A percentile compares a stretch with the other conserved stretches of the same genome.
Conservation (phyloP, 2,888 invertebrate species). For the Lamproptera curius region DNA sequence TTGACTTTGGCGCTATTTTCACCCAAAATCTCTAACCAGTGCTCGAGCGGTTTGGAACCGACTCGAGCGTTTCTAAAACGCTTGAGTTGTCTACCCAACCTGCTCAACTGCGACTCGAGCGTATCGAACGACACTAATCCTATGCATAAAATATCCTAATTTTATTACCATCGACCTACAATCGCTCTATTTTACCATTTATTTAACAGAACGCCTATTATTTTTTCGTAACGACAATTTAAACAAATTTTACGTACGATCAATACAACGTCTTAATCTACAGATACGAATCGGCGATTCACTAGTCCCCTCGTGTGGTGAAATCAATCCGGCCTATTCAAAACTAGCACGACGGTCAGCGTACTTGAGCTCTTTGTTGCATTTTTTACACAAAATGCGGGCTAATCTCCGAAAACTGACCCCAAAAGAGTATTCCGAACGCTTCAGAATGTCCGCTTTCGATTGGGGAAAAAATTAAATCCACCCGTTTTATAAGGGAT, state of each 20-base stretch:
- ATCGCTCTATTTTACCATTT: no score
- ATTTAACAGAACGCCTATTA: no score
- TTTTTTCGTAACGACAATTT: no score
- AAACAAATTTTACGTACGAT: slow-evolving; percentile 58
- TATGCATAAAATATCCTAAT: no score
- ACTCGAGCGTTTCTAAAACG: no score
- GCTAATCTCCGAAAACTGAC: slow-evolving; percentile 77
- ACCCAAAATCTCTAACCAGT: no score
- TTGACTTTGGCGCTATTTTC: no score
- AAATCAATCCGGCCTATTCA: slow-evolving; percentile 45
- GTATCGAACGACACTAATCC: no score
- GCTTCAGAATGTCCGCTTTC: slow-evolving; percentile 39
- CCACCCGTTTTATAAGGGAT: slow-evolving; percentile 45
- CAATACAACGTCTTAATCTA: slow-evolving; percentile 41
- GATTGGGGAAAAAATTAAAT: slow-evolving; percentile 51
- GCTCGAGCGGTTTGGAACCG: no score
- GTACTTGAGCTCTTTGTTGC: slow-evolving; percentile 60
- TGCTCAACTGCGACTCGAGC: no score
- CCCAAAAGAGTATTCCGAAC: slow-evolving; percentile 66
- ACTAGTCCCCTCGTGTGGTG: slow-evolving; percentile 42
- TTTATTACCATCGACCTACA: no score
- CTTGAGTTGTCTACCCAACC: no score
- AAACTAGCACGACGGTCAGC: slow-evolving; percentile 49
- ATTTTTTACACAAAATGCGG: slow-evolving; percentile 62
- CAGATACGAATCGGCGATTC: slow-evolving; percentile 34